These are phyloP conservation scores for Chelon labrosus DNA, from an alignment of 2,797 vertebrate species.

Conservation along the genomic window DNA sequence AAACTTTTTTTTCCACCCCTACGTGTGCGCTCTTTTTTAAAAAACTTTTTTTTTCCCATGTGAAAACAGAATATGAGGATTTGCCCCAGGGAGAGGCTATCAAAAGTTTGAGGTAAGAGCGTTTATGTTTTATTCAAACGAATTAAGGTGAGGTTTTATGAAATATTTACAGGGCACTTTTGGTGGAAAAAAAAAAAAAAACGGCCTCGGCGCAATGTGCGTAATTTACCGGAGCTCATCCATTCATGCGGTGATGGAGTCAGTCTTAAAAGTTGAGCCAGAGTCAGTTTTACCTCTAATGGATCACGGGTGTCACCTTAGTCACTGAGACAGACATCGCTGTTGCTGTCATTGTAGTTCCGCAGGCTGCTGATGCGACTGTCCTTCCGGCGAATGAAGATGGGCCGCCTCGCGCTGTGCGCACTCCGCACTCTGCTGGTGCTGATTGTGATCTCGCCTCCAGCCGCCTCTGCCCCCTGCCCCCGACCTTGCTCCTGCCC, in stretches of 20 bases:
- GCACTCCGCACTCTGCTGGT: constrained; percentile 80
- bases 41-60: neutral
- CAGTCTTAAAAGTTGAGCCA: neutral
- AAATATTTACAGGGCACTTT: constrained; percentile 1
- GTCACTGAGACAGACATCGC: no score
- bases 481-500: constrained; percentile 93
- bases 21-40: no score
- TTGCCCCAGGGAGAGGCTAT: neutral
- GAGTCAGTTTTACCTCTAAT: neutral
- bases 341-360: neutral
- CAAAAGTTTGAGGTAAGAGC: constrained; percentile 62
- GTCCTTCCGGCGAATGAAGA: constrained; percentile 28
- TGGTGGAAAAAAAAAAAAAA: neutral
- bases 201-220: neutral
- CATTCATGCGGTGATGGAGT: neutral
- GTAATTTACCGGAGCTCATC: neutral
- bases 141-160: neutral
- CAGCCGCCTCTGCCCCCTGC: constrained; percentile 65
- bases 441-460: constrained; percentile 55
- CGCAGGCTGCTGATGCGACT: constrained; percentile 31
- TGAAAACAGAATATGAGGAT: constrained; percentile 49
- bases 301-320: neutral
- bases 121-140: neutral
- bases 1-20: neutral
- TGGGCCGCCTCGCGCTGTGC: constrained; percentile 56